Conservation (phyloP, 2,113 vertebrate genomes). For the Trachemys scripta region DNA sequence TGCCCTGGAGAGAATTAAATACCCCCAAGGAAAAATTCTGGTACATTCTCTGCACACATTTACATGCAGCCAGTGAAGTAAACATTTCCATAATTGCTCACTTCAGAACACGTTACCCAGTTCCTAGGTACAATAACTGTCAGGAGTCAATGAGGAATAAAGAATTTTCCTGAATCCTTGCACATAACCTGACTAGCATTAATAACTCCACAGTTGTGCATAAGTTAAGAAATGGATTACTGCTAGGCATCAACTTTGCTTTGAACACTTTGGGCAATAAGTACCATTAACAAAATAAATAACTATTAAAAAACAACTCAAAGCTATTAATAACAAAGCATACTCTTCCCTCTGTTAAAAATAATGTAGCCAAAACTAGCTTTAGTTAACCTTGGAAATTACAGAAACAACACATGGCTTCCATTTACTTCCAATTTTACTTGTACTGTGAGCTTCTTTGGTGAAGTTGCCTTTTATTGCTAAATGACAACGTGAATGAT, state of each 20-base stretch:
- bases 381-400: constrained; percentile 79
- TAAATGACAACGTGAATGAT: constrained; percentile 88
- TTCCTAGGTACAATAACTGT: constrained; percentile 92
- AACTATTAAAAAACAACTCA: constrained; percentile 58
- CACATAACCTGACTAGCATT: constrained; percentile 97
- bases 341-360: constrained; percentile 64
- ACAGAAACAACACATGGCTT: constrained; percentile 84
- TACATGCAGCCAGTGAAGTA: constrained; percentile 95
- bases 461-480: constrained; percentile 86
- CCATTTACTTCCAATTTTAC: constrained; percentile 86
- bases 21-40: constrained; percentile 95
- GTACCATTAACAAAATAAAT: constrained; percentile 79
- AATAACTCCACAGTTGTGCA: constrained; percentile 87
- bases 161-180: constrained; percentile 91
- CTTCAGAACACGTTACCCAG: constrained; percentile 95
- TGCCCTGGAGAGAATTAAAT: constrained; percentile 94
- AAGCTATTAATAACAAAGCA: constrained; percentile 71
- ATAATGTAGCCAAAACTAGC: constrained; percentile 64
- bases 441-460: constrained; percentile 83
- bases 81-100: constrained; percentile 97
- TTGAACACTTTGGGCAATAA: constrained; percentile 70
- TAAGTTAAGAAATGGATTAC: constrained; percentile 90
- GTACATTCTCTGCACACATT: constrained; percentile 94
- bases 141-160: constrained; percentile 92
- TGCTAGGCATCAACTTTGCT: constrained; percentile 86